Evolutionary conservation across 2,797 vertebrate species (phyloP).

Genomic region (Setipinna tenuifilis): DNA sequence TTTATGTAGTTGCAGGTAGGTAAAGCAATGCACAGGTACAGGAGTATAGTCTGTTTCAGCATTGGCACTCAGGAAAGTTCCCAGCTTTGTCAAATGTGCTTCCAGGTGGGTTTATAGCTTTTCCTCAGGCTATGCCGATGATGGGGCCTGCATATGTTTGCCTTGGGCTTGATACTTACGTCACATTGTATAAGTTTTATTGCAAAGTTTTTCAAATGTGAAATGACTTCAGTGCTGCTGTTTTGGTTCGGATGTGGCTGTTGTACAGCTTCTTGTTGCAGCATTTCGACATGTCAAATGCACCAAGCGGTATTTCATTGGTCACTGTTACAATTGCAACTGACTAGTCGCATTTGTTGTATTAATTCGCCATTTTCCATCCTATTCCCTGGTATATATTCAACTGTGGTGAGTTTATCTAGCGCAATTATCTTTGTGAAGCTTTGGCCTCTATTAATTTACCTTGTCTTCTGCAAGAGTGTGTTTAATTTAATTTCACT

Average conservation of each 20-base stretch:
- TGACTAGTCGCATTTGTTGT: neutral
- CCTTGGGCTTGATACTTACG: neutral
- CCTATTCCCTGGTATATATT: neutral
- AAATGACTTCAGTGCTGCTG: neutral
- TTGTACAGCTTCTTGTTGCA: neutral
- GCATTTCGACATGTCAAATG: neutral
- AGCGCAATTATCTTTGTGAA: neutral
- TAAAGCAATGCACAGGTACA: neutral
- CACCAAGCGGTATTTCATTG: neutral
- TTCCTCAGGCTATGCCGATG: neutral
- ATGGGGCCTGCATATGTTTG: neutral
- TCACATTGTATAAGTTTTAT: neutral
- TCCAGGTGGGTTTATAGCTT: neutral
- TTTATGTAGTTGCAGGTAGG: conserved; percentile 3
- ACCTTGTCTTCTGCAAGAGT: conserved; percentile 13
- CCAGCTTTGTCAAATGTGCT: neutral
- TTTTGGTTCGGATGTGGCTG: neutral
- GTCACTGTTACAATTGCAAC: neutral
- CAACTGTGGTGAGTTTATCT: neutral
- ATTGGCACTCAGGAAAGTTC: neutral
- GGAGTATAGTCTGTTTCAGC: neutral
- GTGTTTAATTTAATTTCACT: conserved; percentile 28
- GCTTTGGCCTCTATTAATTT: conserved; percentile 13
- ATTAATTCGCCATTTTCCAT: neutral
- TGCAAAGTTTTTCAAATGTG: neutral